Evolutionary conservation across 1,140 invertebrate genomes (phyloP), one percentile per base, ranked within the genome.

Genomic region (Leptopilina boulardi): DNA sequence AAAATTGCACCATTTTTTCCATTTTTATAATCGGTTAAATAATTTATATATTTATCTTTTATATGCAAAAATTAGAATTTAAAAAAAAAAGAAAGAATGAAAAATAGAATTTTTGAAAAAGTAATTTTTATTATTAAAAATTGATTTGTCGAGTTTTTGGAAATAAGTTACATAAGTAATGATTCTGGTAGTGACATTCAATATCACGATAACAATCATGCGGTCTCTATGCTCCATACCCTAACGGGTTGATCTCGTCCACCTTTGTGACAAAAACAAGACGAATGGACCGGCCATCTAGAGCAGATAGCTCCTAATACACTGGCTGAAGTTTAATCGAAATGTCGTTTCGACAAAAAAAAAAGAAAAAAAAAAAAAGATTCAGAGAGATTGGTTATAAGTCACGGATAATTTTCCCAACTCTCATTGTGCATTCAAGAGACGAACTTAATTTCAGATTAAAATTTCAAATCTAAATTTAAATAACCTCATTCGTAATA

Each of bases 201-300:
- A 81, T 80, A 83, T 82, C 78, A 70, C 59, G 71, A 81, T 81
- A 83, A 86, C 85, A 86, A 86, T 85, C 81, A 73, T 51, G 6
- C 47, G 51, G 34, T 76, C 51, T 73, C 47, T 75, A 47, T 59
- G 73, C 73, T 80, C 77, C 77, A 75, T 77, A 56, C 73, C 38
- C 77, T 76, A 85, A 81, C 80, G 85, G 86, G 83, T 83, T 81
- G 77, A 75, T 78, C 72, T 78, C 59, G 77, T 44, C 72, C 42
- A 75, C 70, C 74, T 59, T 34, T 75, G 42, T 73, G 54, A 86
- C 82, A 86, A 86, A 86, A 86, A 86, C 84, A 84, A 86, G 85
- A 86, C 84, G 83, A 85, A 86, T 86, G 82, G 84, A 83, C 83
- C 77, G 75, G 80, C 85, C 80, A 86, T 86, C 84, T 86, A 82